Percentiles rank a stretch among this genome's conserved stretches.
Evolutionary conservation across 2,797 vertebrate species (phyloP).

Genomic region (Adelosebastes latens): DNA sequence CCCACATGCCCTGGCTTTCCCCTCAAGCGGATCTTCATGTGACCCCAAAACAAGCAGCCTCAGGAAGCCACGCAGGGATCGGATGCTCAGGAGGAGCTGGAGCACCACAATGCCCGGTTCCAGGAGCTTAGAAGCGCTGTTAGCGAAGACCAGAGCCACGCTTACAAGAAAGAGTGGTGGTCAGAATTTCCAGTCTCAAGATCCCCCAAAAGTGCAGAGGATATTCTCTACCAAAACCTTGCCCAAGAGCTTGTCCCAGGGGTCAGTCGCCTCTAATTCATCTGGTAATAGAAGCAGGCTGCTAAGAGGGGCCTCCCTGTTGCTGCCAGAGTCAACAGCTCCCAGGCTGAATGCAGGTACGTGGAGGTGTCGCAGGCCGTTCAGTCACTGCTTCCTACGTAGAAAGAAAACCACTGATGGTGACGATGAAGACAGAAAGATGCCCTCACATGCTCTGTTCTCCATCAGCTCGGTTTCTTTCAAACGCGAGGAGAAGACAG

Average conservation of each 20-base stretch:
- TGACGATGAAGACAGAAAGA: conserved; percentile 80
- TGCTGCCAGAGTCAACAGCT: conserved; percentile 74
- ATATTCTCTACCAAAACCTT: conserved; percentile 85
- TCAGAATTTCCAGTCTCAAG: conserved; percentile 77
- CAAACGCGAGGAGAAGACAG: conserved; percentile 54
- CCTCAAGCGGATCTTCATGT: conserved; percentile 82
- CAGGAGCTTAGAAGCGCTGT: conserved; percentile 85
- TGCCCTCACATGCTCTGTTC: conserved; percentile 67
- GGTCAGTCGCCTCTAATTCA: conserved; percentile 80
- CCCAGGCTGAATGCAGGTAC: conserved; percentile 82
- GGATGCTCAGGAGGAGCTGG: conserved; percentile 87
- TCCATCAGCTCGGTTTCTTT: conserved; percentile 35
- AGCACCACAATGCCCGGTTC: conserved; percentile 84
- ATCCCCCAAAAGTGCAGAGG: conserved; percentile 77
- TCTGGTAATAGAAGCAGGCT: conserved; percentile 70
- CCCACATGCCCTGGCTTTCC: conserved; percentile 83
- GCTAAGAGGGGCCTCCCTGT: conserved; percentile 73
- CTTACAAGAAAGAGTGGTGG: conserved; percentile 72
- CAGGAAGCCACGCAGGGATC: conserved; percentile 85
- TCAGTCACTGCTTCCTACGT: conserved; percentile 90
- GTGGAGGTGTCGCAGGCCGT: conserved; percentile 90
- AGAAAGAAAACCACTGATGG: conserved; percentile 76
- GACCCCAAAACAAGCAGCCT: conserved; percentile 86
- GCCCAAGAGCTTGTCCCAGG: conserved; percentile 90
- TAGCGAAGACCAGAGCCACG: conserved; percentile 86